Evolutionary conservation across 2,797 vertebrate genomes (phyloP).

Genomic region (Muraenolepis orangiensis): DNA sequence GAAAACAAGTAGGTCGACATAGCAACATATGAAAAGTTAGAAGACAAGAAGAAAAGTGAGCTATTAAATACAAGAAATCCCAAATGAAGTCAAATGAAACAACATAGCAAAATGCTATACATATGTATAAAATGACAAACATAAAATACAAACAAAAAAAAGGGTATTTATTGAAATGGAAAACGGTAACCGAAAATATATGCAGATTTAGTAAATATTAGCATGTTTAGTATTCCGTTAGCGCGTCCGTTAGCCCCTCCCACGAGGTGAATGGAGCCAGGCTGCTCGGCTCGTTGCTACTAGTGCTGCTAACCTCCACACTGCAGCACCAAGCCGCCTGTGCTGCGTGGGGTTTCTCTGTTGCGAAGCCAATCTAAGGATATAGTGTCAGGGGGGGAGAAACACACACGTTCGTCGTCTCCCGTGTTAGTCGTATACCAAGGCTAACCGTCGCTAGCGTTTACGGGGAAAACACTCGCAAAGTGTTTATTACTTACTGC

Average conservation of each 20-base stretch:
- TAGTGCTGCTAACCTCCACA: not conserved
- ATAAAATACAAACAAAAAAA: not conserved
- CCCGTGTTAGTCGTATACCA: not conserved
- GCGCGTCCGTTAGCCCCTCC: not conserved
- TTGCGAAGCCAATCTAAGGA: not conserved
- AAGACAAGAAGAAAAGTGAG: not conserved
- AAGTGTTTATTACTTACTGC: constrained; percentile 33
- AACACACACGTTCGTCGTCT: not conserved
- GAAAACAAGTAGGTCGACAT: not conserved
- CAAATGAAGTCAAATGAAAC: not conserved
- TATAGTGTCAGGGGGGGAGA: not conserved
- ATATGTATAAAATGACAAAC: too few relatives aligned
- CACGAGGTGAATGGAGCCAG: not conserved
- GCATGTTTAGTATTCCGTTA: not conserved
- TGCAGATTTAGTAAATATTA: not conserved
- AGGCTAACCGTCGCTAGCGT: constrained; percentile 10
- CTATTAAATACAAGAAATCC: not conserved
- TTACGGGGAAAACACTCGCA: constrained; percentile 9
- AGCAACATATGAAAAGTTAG: not conserved
- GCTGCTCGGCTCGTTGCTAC: not conserved
- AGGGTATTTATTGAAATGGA: too few relatives aligned
- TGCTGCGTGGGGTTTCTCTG: not conserved
- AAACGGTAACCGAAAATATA: not conserved
- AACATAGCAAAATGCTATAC: too few relatives aligned
- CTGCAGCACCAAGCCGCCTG: not conserved